These are phyloP conservation scores for Rotaria magnacalcarata DNA, from an alignment of 2,888 invertebrate species.

Conservation along the genomic window DNA sequence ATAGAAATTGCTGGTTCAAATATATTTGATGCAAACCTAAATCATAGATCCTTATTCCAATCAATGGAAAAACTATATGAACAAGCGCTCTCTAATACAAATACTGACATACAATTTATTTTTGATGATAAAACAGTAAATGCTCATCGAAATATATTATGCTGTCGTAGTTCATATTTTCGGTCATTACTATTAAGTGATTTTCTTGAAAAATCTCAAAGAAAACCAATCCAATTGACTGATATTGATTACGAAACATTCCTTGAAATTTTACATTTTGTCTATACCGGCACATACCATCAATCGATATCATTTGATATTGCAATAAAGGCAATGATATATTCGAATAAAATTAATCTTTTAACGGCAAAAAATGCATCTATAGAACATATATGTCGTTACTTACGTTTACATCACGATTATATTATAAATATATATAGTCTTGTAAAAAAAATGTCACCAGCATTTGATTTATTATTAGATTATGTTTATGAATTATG, in stretches of 20 bases:
- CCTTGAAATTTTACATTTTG: slow-evolving; percentile 21
- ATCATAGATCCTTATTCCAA: neutral
- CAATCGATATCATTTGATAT: neutral
- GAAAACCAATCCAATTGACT: slow-evolving; percentile 32
- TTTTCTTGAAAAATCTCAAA: neutral
- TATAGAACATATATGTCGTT: neutral
- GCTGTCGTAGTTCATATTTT: slow-evolving; percentile 40
- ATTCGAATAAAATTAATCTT: neutral
- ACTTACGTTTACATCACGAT: neutral
- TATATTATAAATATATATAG: neutral
- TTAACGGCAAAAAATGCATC: neutral
- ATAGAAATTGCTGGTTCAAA: neutral
- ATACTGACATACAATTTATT: slow-evolving; percentile 40
- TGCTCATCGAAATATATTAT: slow-evolving; percentile 40
- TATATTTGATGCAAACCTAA: neutral
- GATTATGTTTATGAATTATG: neutral
- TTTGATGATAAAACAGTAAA: slow-evolving; percentile 32
- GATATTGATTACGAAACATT: slow-evolving; percentile 36
- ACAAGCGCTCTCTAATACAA: neutral
- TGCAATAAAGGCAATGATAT: neutral
- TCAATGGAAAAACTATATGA: neutral
- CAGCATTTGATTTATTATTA: neutral
- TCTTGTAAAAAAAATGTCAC: neutral
- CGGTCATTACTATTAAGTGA: slow-evolving; percentile 36
- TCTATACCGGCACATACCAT: slow-evolving; percentile 36